Conservation (phyloP, 2,888 invertebrate species). For the Chirona hameri region DNA sequence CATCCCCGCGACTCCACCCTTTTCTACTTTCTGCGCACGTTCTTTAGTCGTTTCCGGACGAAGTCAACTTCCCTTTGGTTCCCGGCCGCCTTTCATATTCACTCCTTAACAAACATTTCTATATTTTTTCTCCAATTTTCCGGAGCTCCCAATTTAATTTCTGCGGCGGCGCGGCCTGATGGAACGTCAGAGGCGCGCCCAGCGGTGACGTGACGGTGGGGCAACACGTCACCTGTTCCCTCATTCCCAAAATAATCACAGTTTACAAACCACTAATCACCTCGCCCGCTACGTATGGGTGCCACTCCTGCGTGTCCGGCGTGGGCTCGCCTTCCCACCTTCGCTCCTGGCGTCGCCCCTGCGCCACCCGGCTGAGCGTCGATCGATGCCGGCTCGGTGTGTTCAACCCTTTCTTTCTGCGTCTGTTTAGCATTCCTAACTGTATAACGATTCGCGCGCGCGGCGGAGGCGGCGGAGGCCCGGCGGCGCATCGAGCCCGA, state of each 20-base stretch:
- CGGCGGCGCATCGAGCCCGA: background rate
- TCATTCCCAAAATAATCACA: too few species aligned
- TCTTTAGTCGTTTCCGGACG: background rate
- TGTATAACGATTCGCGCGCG: constrained; percentile 31
- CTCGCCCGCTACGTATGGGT: too few species aligned
- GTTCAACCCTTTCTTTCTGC: constrained; percentile 28
- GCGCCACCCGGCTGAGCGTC: background rate
- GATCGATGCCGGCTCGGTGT: background rate
- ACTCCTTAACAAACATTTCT: constrained; percentile 5
- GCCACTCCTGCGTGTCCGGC: too few species aligned
- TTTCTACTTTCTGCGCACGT: background rate
- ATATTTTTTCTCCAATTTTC: background rate
- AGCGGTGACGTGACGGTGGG: background rate
- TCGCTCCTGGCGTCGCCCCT: constrained; percentile 22
- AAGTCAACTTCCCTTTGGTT: background rate
- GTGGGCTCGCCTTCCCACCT: background rate
- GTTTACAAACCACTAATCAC: too few species aligned
- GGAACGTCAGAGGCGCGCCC: background rate
- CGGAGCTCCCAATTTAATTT: constrained; percentile 6
- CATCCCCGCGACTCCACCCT: background rate
- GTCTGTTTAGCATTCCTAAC: constrained; percentile 25
- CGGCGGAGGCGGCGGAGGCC: background rate
- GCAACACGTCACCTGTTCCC: background rate
- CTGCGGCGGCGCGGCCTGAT: background rate
- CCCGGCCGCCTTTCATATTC: background rate